Conservation (phyloP, 1,140 invertebrate species). For the Drosophila navojoa region DNA sequence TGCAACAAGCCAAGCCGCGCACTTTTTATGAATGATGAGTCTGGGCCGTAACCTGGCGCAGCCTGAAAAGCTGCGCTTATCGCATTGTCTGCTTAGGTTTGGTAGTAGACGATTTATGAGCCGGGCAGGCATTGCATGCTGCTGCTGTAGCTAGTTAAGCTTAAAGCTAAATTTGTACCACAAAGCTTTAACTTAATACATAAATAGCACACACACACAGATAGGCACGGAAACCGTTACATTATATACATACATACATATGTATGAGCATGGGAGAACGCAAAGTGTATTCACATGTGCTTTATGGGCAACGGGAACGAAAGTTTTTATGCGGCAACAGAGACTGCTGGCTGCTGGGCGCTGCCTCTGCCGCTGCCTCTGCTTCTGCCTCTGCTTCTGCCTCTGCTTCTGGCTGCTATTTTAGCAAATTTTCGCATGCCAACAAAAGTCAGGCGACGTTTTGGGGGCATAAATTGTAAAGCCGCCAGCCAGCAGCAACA, state of each 20-base stretch:
- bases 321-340: constrained; percentile 57
- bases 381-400: constrained; percentile 7
- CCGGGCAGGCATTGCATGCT: not conserved
- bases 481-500: constrained; percentile 41
- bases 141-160: constrained; percentile 23
- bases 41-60: constrained; percentile 26
- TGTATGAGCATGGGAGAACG: constrained; percentile 13
- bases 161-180: constrained; percentile 59
- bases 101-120: constrained; percentile 65
- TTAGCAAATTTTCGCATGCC: constrained; percentile 78
- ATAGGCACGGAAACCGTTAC: constrained; percentile 25
- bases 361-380: constrained; percentile 30
- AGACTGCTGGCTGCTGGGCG: constrained; percentile 52
- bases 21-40: constrained; percentile 53
- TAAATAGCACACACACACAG: constrained; percentile 34
- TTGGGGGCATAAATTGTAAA: constrained; percentile 76
- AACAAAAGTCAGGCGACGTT: constrained; percentile 63
- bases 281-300: constrained; percentile 66
- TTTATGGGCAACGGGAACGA: constrained; percentile 58
- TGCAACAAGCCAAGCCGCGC: constrained; percentile 13
- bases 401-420: constrained; percentile 58
- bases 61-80: constrained; percentile 56
- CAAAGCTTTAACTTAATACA: constrained; percentile 54
- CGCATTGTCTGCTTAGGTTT: constrained; percentile 55
- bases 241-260: not conserved